A percentile compares a stretch with the other conserved stretches of the same genome.
Evolutionary conservation across 1,140 invertebrate genomes (phyloP).

Genomic region (Formica exsecta): DNA sequence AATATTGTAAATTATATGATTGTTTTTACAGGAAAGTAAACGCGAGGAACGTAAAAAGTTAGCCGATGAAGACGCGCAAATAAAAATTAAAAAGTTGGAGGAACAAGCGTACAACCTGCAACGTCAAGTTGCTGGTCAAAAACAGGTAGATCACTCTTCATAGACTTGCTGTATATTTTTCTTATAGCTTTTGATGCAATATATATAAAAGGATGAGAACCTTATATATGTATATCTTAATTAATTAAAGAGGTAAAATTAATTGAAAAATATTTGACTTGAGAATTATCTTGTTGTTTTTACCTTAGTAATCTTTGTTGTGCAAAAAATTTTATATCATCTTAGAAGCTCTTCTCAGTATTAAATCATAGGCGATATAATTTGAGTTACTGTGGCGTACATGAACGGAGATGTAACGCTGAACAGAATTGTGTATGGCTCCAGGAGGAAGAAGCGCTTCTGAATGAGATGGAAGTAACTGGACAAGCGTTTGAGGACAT

Average conservation of each 20-base stretch:
- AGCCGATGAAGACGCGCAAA: slow-evolving; percentile 97
- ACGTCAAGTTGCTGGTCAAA: slow-evolving; percentile 94
- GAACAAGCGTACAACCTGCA: slow-evolving; percentile 95
- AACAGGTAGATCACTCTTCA: slow-evolving; percentile 90
- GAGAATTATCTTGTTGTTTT: slow-evolving; percentile 9
- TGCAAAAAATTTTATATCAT: background rate
- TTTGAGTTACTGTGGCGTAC: slow-evolving; percentile 56
- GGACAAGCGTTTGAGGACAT: slow-evolving; percentile 99
- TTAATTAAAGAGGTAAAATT: background rate
- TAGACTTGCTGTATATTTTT: background rate
- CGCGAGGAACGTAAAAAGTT: slow-evolving; percentile 96
- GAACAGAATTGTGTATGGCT: slow-evolving; percentile 85
- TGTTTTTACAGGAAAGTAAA: slow-evolving; percentile 92
- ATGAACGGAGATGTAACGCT: slow-evolving; percentile 84
- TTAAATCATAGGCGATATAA: slow-evolving; percentile 8
- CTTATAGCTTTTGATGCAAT: background rate
- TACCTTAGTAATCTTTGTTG: background rate
- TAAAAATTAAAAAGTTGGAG: slow-evolving; percentile 98
- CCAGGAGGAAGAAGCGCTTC: slow-evolving; percentile 97
- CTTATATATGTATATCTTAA: background rate
- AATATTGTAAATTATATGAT: background rate
- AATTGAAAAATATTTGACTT: background rate
- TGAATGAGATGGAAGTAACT: slow-evolving; percentile 99
- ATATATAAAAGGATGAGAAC: background rate
- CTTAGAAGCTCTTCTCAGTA: background rate